Conservation (phyloP, 1,140 invertebrate species). For the Cecropterus lyciades region DNA sequence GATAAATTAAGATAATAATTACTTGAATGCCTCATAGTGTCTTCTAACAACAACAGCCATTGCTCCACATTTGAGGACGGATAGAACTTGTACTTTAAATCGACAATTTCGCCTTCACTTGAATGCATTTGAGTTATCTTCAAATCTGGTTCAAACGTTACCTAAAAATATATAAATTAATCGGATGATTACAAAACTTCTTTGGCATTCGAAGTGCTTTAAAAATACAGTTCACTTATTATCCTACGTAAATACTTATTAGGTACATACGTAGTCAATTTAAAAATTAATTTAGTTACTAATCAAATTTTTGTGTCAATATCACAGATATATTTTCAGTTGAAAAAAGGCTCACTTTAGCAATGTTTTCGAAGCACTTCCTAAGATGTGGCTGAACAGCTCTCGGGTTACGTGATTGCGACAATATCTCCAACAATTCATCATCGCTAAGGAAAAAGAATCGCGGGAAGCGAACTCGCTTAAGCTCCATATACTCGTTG, state of each 20-base stretch:
- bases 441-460: constrained; percentile 93
- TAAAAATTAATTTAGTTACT: no score
- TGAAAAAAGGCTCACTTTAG: constrained; percentile 78
- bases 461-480: constrained; percentile 88
- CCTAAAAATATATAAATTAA: constrained; percentile 68
- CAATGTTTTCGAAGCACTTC: constrained; percentile 93
- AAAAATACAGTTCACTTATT: no score
- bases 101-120: constrained; percentile 90
- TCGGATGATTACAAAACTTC: no score
- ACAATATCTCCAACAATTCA: constrained; percentile 90
- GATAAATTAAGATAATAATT: constrained; percentile 16
- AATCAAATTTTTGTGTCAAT: no score
- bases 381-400: constrained; percentile 91
- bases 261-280: no score
- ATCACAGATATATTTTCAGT: no score
- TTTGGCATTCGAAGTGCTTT: no score
- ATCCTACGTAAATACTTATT: no score
- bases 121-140: constrained; percentile 92
- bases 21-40: constrained; percentile 87
- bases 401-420: constrained; percentile 89
- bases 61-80: constrained; percentile 91
- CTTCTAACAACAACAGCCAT: constrained; percentile 90
- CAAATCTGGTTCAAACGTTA: constrained; percentile 88
- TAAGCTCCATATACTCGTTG: constrained; percentile 90
- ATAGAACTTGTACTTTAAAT: constrained; percentile 86